phyloP scores from a whole-genome alignment of 2,797 vertebrate genomes.

The Dipus sagitta region DNA sequence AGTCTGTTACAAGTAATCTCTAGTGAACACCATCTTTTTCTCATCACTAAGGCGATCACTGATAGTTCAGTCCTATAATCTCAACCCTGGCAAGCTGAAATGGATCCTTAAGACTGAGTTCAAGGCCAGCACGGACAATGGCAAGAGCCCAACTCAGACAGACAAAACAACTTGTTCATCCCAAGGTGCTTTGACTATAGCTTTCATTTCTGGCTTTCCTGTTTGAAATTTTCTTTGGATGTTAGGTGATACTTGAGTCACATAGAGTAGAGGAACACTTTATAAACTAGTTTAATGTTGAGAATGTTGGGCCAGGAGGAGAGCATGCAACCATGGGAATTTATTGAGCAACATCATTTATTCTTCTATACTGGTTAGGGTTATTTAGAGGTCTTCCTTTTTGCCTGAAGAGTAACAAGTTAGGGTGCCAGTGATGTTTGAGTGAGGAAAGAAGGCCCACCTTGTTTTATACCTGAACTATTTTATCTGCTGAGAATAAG shows the following conservation, averaged over 20 bases:
- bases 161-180: not conserved
- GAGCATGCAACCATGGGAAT: not conserved
- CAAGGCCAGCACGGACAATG: not conserved
- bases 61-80: not conserved
- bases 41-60: not conserved
- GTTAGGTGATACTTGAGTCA: slow-evolving; percentile 29
- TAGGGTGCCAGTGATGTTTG: not conserved
- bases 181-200: not conserved
- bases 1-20: not conserved
- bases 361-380: no score
- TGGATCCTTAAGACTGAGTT: not conserved
- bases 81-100: not conserved
- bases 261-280: not conserved
- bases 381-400: not conserved
- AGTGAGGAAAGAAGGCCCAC: not conserved
- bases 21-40: not conserved
- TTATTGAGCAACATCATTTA: not conserved
- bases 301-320: not conserved
- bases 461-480: no score
- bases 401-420: not conserved
- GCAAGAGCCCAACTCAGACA: not conserved
- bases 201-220: not conserved
- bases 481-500: not conserved
- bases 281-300: slow-evolving; percentile 4
- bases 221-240: not conserved